Evolutionary conservation across 2,113 vertebrate genomes (phyloP).

Genomic region (Paramisgurnus dabryanus): DNA sequence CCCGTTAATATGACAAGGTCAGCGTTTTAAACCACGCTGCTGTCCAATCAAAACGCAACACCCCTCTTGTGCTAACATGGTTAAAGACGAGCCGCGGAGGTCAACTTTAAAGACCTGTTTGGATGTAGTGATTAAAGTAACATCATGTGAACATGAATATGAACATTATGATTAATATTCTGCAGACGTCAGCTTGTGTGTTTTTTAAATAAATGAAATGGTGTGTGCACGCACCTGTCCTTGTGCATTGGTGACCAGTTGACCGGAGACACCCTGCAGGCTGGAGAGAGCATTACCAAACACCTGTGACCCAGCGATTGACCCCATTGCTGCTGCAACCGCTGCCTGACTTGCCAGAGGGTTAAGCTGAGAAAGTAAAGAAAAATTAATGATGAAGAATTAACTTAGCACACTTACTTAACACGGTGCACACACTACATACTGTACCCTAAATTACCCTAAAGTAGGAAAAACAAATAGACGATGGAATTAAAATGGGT

Average conservation of each 20-base stretch:
- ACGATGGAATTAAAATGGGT: too few relatives aligned
- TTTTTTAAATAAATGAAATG: neutral
- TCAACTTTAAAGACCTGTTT: conserved; percentile 6
- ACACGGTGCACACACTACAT: too few relatives aligned
- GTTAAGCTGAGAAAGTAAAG: conserved; percentile 81
- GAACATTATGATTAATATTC: too few relatives aligned
- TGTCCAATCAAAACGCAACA: conserved; percentile 40
- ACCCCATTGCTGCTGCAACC: conserved; percentile 91
- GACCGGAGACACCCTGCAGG: conserved; percentile 94
- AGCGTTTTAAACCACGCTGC: conserved; percentile 79
- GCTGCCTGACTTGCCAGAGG: conserved; percentile 95
- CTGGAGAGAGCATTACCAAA: conserved; percentile 93
- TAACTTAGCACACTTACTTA: too few relatives aligned
- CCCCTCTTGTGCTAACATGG: conserved; percentile 21
- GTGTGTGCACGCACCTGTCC: conserved; percentile 83
- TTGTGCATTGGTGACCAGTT: conserved; percentile 99
- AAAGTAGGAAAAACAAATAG: too few relatives aligned
- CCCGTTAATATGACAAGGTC: conserved; percentile 98
- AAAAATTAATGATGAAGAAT: conserved; percentile 19
- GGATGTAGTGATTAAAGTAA: neutral
- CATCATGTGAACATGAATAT: neutral
- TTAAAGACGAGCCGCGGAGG: neutral
- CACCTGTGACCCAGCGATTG: conserved; percentile 91
- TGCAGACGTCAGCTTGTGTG: too few relatives aligned
- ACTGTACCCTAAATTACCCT: too few relatives aligned